Evolutionary conservation across 2,797 vertebrate genomes (phyloP).

Genomic region (Adrianichthys oophorus): DNA sequence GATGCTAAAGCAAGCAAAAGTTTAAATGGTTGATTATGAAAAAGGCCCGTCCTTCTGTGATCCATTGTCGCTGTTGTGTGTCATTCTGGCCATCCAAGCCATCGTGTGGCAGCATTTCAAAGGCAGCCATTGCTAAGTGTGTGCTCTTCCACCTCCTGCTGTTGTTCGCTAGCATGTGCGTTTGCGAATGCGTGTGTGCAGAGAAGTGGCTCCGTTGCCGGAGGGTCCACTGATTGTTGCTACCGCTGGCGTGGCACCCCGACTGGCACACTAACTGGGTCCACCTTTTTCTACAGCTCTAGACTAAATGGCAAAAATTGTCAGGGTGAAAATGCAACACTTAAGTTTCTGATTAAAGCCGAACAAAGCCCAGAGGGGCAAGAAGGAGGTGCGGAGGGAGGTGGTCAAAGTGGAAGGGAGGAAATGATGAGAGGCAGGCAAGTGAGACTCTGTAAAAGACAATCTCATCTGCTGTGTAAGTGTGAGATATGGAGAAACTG

Average conservation of each 20-base stretch:
- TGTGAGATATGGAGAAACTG: conserved; percentile 22
- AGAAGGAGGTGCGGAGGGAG: conserved; percentile 59
- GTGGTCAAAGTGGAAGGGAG: conserved; percentile 34
- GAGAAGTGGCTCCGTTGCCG: conserved; percentile 54
- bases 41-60: conserved; percentile 33
- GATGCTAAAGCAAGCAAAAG: conserved; percentile 30
- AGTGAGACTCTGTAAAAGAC: conserved; percentile 47
- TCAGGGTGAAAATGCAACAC: conserved; percentile 74
- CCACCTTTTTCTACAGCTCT: conserved; percentile 74
- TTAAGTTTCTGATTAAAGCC: conserved; percentile 77
- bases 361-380: conserved; percentile 73
- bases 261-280: conserved; percentile 69
- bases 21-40: conserved; percentile 49
- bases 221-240: conserved; percentile 59
- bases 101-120: conserved; percentile 62
- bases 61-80: conserved; percentile 43
- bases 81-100: conserved; percentile 53
- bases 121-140: conserved; percentile 55
- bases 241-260: conserved; percentile 62
- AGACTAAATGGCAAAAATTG: conserved; percentile 73
- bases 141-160: conserved; percentile 62
- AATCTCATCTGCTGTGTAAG: conserved; percentile 59
- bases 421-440: conserved; percentile 41
- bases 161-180: conserved; percentile 42
- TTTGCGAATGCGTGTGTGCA: conserved; percentile 33